Percentiles rank a stretch among this genome's conserved stretches.
These are phyloP conservation scores for Pteromalus puparum DNA, from an alignment of 1,140 invertebrate species.

Conservation along the genomic window DNA sequence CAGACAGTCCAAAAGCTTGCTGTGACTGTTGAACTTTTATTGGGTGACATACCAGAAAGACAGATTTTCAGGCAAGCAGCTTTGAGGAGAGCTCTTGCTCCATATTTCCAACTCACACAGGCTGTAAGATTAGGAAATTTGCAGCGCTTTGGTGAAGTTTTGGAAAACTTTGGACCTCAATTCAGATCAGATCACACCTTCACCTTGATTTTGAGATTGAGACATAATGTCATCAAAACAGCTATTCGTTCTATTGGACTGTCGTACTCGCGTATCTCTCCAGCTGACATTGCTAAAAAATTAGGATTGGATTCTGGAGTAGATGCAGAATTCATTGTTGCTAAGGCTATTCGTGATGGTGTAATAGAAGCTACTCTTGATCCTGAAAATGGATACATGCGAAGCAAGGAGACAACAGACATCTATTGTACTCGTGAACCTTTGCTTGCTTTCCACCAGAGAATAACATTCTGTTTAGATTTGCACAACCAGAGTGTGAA, in stretches of 20 bases:
- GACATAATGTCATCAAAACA: slow-evolving; percentile 99
- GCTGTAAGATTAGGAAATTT: slow-evolving; percentile 97
- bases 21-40: slow-evolving; percentile 95
- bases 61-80: slow-evolving; percentile 92
- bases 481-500: slow-evolving; percentile 98
- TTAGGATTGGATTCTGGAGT: slow-evolving; percentile 95
- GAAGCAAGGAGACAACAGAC: slow-evolving; percentile 97
- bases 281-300: slow-evolving; percentile 95
- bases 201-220: slow-evolving; percentile 93
- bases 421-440: slow-evolving; percentile 98
- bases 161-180: slow-evolving; percentile 92
- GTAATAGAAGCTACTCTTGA: slow-evolving; percentile 98
- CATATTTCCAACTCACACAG: slow-evolving; percentile 98
- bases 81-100: slow-evolving; percentile 89
- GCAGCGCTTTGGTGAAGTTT: slow-evolving; percentile 93
- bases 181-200: slow-evolving; percentile 95
- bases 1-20: slow-evolving; percentile 98
- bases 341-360: slow-evolving; percentile 99
- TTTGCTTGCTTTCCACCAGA: slow-evolving; percentile 96
- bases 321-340: slow-evolving; percentile 99
- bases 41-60: slow-evolving; percentile 98
- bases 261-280: slow-evolving; percentile 97
- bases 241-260: slow-evolving; percentile 97
- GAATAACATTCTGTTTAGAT: slow-evolving; percentile 98
- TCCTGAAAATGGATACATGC: slow-evolving; percentile 96